Conservation (phyloP, 2,797 vertebrate genomes). For the Gallinago nigripennis region DNA sequence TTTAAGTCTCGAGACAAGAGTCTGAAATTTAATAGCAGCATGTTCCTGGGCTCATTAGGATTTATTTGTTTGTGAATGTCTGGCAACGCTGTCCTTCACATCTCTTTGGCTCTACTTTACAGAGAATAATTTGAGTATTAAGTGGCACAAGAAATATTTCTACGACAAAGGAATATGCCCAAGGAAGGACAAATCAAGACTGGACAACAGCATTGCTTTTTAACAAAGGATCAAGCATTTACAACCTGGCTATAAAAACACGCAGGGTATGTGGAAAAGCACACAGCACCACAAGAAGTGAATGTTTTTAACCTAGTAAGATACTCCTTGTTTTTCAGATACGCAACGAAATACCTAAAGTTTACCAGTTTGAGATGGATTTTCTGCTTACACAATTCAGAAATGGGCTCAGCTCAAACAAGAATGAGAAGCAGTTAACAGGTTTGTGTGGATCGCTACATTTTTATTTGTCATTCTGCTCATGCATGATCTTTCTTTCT, state of each 20-base stretch:
- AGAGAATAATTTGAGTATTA: neutral
- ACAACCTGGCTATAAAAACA: neutral
- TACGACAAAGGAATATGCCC: neutral
- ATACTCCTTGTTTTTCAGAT: neutral
- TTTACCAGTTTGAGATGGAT: neutral
- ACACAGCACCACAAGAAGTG: neutral
- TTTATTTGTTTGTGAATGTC: slow-evolving; percentile 45
- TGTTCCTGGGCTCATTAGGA: slow-evolving; percentile 56
- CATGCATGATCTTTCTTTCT: neutral
- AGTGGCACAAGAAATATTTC: neutral
- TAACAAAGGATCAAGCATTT: neutral
- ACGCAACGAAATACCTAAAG: neutral
- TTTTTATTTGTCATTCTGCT: neutral
- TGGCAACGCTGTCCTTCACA: neutral
- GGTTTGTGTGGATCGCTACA: neutral
- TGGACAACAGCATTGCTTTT: neutral
- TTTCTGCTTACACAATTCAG: neutral
- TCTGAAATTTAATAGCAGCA: slow-evolving; percentile 1
- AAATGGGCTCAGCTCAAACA: neutral
- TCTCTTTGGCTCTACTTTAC: neutral
- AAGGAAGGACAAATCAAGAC: neutral
- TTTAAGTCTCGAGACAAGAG: neutral
- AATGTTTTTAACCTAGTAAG: neutral
- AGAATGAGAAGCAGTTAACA: neutral
- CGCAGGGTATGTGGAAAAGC: neutral